phyloP scores from a whole-genome alignment of 1,140 invertebrate genomes.

The Brachionus paranguensis region DNA sequence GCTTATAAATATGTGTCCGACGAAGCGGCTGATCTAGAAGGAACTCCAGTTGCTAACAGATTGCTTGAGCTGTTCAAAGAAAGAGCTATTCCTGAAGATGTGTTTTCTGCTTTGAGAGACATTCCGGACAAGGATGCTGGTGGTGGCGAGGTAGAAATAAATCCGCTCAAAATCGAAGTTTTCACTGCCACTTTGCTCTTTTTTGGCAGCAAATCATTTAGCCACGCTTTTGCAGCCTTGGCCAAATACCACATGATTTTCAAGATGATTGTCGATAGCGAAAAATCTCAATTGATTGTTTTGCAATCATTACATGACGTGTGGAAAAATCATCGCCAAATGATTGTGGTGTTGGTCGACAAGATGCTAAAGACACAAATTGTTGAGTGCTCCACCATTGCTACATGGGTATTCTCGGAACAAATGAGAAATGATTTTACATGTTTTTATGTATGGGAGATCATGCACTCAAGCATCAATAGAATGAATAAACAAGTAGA shows the following conservation, averaged over 20 bases:
- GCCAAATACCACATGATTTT: slow-evolving; percentile 85
- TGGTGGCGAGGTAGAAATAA: slow-evolving; percentile 50
- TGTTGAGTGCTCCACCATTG: slow-evolving; percentile 88
- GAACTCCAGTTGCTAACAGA: not conserved
- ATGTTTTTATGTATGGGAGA: slow-evolving; percentile 91
- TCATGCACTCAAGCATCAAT: slow-evolving; percentile 85
- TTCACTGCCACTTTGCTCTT: slow-evolving; percentile 89
- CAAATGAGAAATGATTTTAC: slow-evolving; percentile 89
- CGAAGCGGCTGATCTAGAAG: slow-evolving; percentile 49
- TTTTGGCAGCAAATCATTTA: slow-evolving; percentile 90
- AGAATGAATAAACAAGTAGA: slow-evolving; percentile 88
- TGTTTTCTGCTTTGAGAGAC: slow-evolving; percentile 21
- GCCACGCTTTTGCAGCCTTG: slow-evolving; percentile 93
- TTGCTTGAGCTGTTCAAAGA: slow-evolving; percentile 25
- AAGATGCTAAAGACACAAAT: slow-evolving; percentile 96
- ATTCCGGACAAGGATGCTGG: slow-evolving; percentile 33
- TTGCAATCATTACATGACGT: slow-evolving; percentile 85
- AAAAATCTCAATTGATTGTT: slow-evolving; percentile 91
- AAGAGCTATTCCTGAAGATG: slow-evolving; percentile 21
- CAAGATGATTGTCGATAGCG: slow-evolving; percentile 81
- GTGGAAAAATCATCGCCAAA: slow-evolving; percentile 86
- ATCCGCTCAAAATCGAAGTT: slow-evolving; percentile 88
- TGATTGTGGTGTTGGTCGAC: slow-evolving; percentile 90
- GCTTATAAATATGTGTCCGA: slow-evolving; percentile 58
- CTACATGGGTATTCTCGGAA: slow-evolving; percentile 96